These are phyloP conservation scores for Clavelina lepadiformis DNA, from an alignment of 23 tunicate genomes.

Conservation along the genomic window DNA sequence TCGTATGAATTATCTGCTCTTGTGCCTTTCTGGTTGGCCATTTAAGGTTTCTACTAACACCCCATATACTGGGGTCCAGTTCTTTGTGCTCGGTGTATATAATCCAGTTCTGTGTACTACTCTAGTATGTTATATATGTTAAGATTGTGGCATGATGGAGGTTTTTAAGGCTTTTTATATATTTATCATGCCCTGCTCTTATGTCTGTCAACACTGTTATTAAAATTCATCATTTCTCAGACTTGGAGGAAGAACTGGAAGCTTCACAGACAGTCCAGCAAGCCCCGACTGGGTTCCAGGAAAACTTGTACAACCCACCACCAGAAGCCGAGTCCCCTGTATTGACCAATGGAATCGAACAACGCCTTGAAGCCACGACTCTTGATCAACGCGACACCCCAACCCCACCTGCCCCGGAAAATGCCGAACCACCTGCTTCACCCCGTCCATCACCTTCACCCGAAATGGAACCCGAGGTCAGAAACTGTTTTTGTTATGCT, in stretches of 20 bases:
- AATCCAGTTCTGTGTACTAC: too few relatives aligned
- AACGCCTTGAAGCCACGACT: conserved; percentile 1
- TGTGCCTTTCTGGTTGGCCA: background rate
- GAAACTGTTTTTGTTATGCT: too few relatives aligned
- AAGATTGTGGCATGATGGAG: too few relatives aligned
- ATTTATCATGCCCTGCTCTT: background rate
- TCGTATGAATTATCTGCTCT: background rate
- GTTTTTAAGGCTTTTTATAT: too few relatives aligned
- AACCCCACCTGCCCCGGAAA: background rate
- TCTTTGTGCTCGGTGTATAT: too few relatives aligned
- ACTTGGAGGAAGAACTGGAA: conserved; percentile 8
- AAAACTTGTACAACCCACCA: background rate
- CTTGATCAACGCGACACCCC: background rate
- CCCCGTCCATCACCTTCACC: conserved; percentile 22
- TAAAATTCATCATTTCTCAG: background rate
- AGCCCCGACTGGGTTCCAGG: background rate
- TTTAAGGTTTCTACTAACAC: too few relatives aligned
- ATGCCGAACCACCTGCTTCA: conserved; percentile 5
- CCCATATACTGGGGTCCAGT: too few relatives aligned
- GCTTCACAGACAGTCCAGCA: background rate
- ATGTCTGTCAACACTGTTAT: background rate
- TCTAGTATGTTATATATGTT: too few relatives aligned
- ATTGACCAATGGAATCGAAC: conserved; percentile 33
- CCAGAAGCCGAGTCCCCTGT: conserved; percentile 1
- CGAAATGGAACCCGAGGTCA: conserved; percentile 9